Evolutionary conservation across 2,797 vertebrate species (phyloP), one percentile per base, ranked within the genome.

Genomic region (Premnoplex brunnescens): DNA sequence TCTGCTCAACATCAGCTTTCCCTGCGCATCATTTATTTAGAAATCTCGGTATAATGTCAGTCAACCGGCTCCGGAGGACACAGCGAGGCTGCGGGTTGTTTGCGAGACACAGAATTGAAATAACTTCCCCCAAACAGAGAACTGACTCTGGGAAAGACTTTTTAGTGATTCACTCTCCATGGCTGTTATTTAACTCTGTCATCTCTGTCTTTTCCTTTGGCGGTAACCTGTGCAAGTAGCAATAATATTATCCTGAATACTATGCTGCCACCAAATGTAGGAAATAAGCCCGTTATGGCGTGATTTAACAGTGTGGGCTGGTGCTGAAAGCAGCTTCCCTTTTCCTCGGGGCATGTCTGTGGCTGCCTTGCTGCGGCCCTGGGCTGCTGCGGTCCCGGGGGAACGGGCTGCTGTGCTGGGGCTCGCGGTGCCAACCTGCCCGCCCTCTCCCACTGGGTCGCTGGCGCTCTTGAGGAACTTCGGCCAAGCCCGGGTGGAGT

Each of bases 201-300:
- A 30, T 37, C 60, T 73, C 93, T 36, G 21, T 51, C 77, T 9
- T 81, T 56, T 19, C 44, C 26, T 26, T 87, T n/a, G 44, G 63
- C 71, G 22, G 48, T 59, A 93, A 91, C 86, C 92, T 82, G 90
- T 39, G 16, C 71, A 39, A 88, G 86, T 69, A 75, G 71, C 28
- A 12, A 28, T 66, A 60, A 55, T 49, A 59, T 63, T 93, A 92
- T 95, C 92, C 86, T 10, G 88, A 94, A 91, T 95, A 62, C 92
- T 96, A 63, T 97, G 95, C 95, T 97, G 96, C 96, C 96, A 95
- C 94, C 96, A 96, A 94, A 97, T 68, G 95, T 95, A 94, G 85
- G 91, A 92, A 96, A 76, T 17, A 36, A 91, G 54, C 78, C 93
- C 89, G 2, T 30, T 82, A 18, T 71, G 84, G 88, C 7, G 3